Conservation (phyloP, 2,888 invertebrate species). For the Torymus tubicola region DNA sequence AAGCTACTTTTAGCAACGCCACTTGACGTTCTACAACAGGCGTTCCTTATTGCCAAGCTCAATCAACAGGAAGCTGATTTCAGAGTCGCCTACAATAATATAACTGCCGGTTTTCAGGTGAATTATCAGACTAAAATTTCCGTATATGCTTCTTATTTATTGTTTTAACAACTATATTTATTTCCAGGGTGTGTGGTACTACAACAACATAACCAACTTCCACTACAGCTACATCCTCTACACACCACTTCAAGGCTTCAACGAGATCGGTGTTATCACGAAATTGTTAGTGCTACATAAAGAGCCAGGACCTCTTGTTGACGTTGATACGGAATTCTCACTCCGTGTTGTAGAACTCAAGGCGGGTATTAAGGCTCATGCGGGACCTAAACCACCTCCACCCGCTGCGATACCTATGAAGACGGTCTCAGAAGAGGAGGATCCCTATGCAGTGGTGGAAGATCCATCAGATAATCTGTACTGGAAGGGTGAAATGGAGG, state of each 20-base stretch:
- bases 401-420: slow-evolving; percentile 65
- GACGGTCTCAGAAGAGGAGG: slow-evolving; percentile 47
- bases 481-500: slow-evolving; percentile 79
- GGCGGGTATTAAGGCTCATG: slow-evolving; percentile 73
- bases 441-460: slow-evolving; percentile 69
- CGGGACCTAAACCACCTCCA: slow-evolving; percentile 68
- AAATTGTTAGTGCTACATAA: slow-evolving; percentile 83
- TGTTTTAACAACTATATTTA: no score
- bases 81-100: slow-evolving; percentile 85
- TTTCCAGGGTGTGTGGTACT: slow-evolving; percentile 85
- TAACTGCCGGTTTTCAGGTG: slow-evolving; percentile 84
- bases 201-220: slow-evolving; percentile 83
- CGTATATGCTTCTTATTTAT: no score
- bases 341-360: slow-evolving; percentile 84
- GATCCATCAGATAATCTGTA: slow-evolving; percentile 76
- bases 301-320: slow-evolving; percentile 52
- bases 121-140: no score
- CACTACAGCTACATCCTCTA: slow-evolving; percentile 87
- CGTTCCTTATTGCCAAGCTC: slow-evolving; percentile 83
- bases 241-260: slow-evolving; percentile 87
- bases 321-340: slow-evolving; percentile 84
- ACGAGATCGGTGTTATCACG: slow-evolving; percentile 86
- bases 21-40: slow-evolving; percentile 83
- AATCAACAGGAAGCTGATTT: slow-evolving; percentile 84
- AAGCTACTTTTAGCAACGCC: slow-evolving; percentile 86